Conservation (phyloP, 2,113 vertebrate species). For the Oxyura jamaicensis region DNA sequence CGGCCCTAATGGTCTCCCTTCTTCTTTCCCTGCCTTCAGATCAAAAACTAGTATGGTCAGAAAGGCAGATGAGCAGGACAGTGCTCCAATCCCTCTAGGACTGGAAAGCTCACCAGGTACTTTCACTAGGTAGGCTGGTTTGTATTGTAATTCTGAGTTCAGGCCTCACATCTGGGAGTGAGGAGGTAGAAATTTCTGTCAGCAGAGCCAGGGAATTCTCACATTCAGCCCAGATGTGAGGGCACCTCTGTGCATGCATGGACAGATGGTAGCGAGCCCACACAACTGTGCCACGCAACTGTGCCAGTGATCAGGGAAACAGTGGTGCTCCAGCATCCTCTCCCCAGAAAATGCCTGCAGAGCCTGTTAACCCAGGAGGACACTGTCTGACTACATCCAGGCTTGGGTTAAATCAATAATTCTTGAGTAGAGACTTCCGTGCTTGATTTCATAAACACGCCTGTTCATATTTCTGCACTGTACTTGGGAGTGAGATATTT, state of each 20-base stretch:
- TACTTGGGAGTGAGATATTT: background rate
- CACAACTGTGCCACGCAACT: fast-evolving
- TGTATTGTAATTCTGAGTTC: background rate
- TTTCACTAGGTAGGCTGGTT: background rate
- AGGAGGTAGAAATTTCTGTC: background rate
- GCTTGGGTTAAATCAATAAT: background rate
- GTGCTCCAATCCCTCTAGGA: no score
- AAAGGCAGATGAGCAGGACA: background rate
- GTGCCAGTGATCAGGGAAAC: background rate
- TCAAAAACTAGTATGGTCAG: background rate
- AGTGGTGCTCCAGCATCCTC: fast-evolving
- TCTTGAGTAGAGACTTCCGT: background rate
- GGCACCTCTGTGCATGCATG: no score
- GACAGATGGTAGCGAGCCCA: background rate
- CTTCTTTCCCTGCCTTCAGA: background rate
- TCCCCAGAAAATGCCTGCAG: background rate
- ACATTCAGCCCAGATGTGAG: background rate
- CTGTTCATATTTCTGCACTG: background rate
- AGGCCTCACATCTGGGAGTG: background rate
- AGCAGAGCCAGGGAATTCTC: background rate
- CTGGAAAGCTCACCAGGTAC: background rate
- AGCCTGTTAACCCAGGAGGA: background rate
- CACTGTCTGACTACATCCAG: background rate
- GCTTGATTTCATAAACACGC: background rate
- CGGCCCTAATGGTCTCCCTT: background rate